phyloP scores from a whole-genome alignment of 1,140 invertebrate species.

The Drosophila azteca region DNA sequence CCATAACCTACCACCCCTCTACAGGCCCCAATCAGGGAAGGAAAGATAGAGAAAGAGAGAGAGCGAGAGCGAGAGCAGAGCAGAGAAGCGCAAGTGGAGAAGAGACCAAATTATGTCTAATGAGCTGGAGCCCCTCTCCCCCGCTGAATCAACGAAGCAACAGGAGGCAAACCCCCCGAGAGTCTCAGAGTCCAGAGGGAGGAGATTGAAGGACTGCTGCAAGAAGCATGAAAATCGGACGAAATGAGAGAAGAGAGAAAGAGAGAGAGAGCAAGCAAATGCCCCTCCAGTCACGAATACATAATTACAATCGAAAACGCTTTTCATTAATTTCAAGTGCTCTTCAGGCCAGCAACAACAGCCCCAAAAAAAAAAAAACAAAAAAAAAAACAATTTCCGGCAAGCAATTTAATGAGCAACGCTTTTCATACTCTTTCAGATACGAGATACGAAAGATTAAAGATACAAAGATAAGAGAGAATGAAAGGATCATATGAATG shows the following conservation, averaged over 20 bases:
- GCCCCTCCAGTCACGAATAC: constrained; percentile 73
- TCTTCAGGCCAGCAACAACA: constrained; percentile 41
- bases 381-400: background rate
- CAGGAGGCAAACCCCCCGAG: constrained; percentile 14
- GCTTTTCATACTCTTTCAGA: too few relatives aligned
- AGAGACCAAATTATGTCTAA: constrained; percentile 68
- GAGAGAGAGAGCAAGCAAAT: constrained; percentile 11
- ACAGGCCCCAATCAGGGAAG: background rate
- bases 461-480: too few relatives aligned
- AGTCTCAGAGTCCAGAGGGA: background rate
- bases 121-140: constrained; percentile 52
- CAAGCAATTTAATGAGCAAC: too few relatives aligned
- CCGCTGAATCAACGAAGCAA: constrained; percentile 9
- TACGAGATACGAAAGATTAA: too few relatives aligned
- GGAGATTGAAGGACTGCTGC: background rate
- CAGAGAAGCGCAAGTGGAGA: background rate
- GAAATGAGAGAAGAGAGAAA: background rate
- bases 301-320: constrained; percentile 81
- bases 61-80: too few relatives aligned
- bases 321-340: constrained; percentile 80
- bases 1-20: background rate
- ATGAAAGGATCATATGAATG: too few relatives aligned
- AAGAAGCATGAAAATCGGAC: too few relatives aligned
- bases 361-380: constrained; percentile 13
- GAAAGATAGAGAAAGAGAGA: background rate